phyloP scores from a whole-genome alignment of 2,888 invertebrate genomes.

The Thera britannica region DNA sequence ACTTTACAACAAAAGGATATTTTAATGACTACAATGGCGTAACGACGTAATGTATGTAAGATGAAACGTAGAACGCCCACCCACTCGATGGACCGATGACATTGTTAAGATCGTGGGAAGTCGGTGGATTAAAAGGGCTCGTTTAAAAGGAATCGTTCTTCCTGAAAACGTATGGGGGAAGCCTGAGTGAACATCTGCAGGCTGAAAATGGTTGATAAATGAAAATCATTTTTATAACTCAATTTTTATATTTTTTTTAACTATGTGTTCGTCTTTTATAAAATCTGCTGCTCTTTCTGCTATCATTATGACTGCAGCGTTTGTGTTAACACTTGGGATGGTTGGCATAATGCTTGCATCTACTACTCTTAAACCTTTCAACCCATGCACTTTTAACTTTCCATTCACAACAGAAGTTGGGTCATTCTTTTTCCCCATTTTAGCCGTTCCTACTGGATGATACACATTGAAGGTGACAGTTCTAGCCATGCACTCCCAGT shows the following conservation, averaged over 20 bases:
- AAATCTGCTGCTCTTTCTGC: conserved; percentile 76
- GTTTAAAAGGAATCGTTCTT: too few relatives aligned
- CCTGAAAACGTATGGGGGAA: too few relatives aligned
- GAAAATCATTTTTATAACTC: conserved; percentile 52
- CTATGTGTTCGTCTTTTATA: conserved; percentile 63
- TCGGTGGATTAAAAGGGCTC: too few relatives aligned
- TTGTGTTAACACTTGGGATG: conserved; percentile 73
- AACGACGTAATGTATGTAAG: too few relatives aligned
- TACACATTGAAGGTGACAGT: conserved; percentile 74
- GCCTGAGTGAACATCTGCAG: too few relatives aligned
- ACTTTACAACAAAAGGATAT: too few relatives aligned
- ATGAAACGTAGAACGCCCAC: too few relatives aligned
- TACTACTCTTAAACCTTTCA: conserved; percentile 65
- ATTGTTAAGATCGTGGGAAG: too few relatives aligned
- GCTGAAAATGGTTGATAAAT: too few relatives aligned
- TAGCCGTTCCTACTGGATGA: conserved; percentile 76
- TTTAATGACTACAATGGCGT: too few relatives aligned
- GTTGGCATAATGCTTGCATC: conserved; percentile 79
- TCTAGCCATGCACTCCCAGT: conserved; percentile 77
- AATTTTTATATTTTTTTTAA: conserved; percentile 48
- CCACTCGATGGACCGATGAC: too few relatives aligned
- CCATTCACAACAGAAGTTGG: conserved; percentile 64
- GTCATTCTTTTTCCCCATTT: conserved; percentile 68
- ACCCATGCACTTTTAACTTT: conserved; percentile 61
- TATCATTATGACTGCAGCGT: conserved; percentile 77